A percentile compares a stretch with the other conserved stretches of the same genome.
Conservation (phyloP, 2,113 vertebrate genomes). For the Felis catus region DNA sequence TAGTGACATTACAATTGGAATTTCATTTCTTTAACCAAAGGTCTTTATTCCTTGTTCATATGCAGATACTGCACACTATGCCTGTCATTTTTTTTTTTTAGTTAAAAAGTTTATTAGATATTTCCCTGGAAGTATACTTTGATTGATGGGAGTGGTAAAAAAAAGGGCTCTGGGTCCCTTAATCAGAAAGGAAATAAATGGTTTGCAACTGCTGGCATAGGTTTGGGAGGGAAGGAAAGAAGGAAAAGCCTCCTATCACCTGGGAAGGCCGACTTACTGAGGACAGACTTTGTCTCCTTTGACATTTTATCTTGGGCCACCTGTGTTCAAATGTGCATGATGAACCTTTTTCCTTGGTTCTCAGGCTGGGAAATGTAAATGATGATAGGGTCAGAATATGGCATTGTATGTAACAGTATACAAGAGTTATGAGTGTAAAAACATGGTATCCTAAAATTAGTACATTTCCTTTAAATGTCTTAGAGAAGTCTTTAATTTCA, state of each 20-base stretch:
- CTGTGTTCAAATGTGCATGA: neutral
- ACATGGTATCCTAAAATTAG: neutral
- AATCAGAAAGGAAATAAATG: neutral
- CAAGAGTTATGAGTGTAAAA: neutral
- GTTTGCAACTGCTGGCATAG: no score
- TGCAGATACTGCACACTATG: neutral
- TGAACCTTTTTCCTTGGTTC: neutral
- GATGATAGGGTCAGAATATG: neutral
- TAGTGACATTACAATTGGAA: neutral
- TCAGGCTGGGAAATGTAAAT: neutral
- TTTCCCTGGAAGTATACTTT: neutral
- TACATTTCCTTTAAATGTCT: neutral
- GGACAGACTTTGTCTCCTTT: neutral
- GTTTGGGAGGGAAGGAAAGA: neutral
- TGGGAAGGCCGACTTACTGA: neutral
- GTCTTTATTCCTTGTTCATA: neutral
- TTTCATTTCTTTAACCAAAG: neutral
- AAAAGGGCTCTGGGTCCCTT: neutral
- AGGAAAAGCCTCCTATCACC: neutral
- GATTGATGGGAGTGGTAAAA: neutral
- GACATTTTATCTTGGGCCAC: neutral
- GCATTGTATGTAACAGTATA: neutral
- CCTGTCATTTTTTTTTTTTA: neutral
- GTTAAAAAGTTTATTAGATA: neutral
- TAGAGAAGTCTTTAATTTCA: constrained; percentile 9